phyloP scores from a whole-genome alignment of 2,797 vertebrate species.

The Erpetoichthys calabaricus region DNA sequence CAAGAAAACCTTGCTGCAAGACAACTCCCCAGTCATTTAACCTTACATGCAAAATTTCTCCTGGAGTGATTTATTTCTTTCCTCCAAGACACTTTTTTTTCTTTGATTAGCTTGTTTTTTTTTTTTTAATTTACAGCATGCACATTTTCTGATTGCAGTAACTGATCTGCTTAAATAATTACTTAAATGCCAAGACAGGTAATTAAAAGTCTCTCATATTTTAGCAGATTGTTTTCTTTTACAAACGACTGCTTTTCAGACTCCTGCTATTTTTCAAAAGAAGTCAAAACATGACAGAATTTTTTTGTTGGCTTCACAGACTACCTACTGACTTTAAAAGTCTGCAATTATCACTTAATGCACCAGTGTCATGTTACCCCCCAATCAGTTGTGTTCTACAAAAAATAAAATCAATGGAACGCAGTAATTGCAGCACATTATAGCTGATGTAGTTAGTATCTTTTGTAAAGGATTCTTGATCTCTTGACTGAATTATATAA shows the following conservation, averaged over 20 bases:
- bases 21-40: slow-evolving; percentile 2
- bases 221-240: neutral
- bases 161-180: neutral
- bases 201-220: neutral
- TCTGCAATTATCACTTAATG: neutral
- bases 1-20: slow-evolving; percentile 3
- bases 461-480: too few species aligned
- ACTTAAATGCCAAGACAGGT: neutral
- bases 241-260: neutral
- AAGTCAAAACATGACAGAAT: neutral
- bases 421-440: too few species aligned
- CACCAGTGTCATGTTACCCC: too few species aligned
- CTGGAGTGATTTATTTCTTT: slow-evolving; percentile 1
- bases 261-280: neutral
- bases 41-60: neutral
- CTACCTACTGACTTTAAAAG: neutral
- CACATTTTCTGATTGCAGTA: neutral
- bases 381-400: too few species aligned
- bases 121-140: neutral
- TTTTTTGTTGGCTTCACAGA: too few species aligned
- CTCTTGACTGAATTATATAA: too few species aligned
- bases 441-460: too few species aligned
- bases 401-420: too few species aligned
- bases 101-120: slow-evolving; percentile 1
- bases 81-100: neutral